Base-by-base conservation (phyloP, 1,140 invertebrate genomes). In the Carposina sasakii region DNA sequence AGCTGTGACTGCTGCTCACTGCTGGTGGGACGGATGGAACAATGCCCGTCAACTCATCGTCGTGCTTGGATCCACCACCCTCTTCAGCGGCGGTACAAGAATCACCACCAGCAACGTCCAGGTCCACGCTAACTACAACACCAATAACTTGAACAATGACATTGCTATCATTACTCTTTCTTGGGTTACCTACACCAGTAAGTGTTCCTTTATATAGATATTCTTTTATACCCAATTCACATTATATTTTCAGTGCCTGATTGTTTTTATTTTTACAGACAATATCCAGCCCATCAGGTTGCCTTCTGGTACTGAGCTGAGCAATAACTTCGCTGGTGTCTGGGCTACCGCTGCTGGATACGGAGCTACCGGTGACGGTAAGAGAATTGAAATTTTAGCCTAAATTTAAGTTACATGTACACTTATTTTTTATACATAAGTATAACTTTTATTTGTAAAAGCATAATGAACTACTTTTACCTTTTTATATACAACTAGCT, bases 1-100 rank as follows among this genome's bases (percentile, higher is more conserved):
- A 12, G 20, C 43, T 6, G 48, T 67, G 24, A 67, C 63, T 6
- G 66, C 66, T 6, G 66, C 60, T 3, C 66, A 69, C 60, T 69
- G 66, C 46, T 69, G 63, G 66, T 9, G 24, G 0, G 45, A 42
- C 45, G 24, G 41, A 8, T 23, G 21, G 9, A 31, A 37, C 28
- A 53, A 54, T 19, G 63, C 54, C 1, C 33, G 37, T 0, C 4
- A 40, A 9, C 48, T 66, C 31, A 46, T 34, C 0, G 54, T 66
- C 0, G 57, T 63, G 1, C 50, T 63, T 6, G 63, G 54, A 24
- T 58, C 67, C 1, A 39, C 22, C 6, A 40, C n/a, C 0, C 58
- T 69, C 8, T 62, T 64, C 53, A 36, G 26, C 16, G 49, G 44
- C 13, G 47, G 67, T 1, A 48, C 56, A 20, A 24, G 52, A 10